phyloP scores from a whole-genome alignment of 1,140 invertebrate genomes.

The Teleogryllus occipitalis region DNA sequence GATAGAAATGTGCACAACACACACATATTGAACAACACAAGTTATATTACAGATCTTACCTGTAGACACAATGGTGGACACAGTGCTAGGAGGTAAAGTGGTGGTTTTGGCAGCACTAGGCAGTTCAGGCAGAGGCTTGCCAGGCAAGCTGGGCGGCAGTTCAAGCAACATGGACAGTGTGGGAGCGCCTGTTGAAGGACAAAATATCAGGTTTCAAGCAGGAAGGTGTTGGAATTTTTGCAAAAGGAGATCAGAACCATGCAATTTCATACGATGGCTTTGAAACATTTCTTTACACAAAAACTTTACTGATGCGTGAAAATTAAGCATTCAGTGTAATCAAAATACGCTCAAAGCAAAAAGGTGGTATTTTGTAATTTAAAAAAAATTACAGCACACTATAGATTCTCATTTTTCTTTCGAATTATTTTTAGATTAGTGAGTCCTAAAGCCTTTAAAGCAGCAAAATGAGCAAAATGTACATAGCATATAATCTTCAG shows the following conservation, averaged over 20 bases:
- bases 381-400: too few species aligned
- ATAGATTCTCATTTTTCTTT: too few species aligned
- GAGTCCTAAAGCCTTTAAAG: too few species aligned
- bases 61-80: background rate
- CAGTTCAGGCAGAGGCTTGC: constrained; percentile 28
- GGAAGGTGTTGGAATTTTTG: background rate
- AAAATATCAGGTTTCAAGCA: background rate
- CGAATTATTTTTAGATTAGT: too few species aligned
- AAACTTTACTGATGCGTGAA: too few species aligned
- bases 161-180: constrained; percentile 38
- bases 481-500: too few species aligned
- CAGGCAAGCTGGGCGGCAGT: constrained; percentile 33
- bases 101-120: constrained; percentile 18
- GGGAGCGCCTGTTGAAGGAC: constrained; percentile 31
- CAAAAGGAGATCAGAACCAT: background rate
- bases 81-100: constrained; percentile 11
- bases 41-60: background rate
- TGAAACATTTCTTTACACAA: too few species aligned
- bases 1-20: too few species aligned
- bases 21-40: background rate
- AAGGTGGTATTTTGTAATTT: too few species aligned
- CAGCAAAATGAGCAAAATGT: too few species aligned
- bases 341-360: too few species aligned
- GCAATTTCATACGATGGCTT: background rate
- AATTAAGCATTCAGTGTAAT: too few species aligned